These are phyloP conservation scores for Anniella stebbinsi DNA, from an alignment of 2,797 vertebrate species.

Conservation along the genomic window DNA sequence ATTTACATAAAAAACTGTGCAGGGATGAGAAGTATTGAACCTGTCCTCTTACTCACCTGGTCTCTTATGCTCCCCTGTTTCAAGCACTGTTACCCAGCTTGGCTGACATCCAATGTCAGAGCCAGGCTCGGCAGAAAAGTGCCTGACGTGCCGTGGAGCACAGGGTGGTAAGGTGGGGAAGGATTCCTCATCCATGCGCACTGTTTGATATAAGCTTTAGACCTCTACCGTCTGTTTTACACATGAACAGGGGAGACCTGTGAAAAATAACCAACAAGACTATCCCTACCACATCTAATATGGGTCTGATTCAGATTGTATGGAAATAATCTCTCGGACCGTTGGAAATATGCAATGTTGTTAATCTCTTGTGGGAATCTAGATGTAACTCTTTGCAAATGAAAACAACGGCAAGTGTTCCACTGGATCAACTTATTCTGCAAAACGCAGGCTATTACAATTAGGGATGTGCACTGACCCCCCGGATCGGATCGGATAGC, in stretches of 20 bases:
- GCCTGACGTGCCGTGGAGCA: not conserved
- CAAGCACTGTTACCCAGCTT: not conserved
- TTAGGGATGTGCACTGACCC: no score
- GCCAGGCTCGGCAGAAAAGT: not conserved
- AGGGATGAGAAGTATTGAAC: no score
- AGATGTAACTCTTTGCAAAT: not conserved
- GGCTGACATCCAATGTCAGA: not conserved
- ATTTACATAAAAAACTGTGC: not conserved
- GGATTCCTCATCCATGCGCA: not conserved
- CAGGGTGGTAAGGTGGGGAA: no score
- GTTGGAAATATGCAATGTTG: not conserved
- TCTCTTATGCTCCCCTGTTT: not conserved
- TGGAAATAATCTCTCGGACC: not conserved
- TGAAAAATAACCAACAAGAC: not conserved
- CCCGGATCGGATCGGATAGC: no score
- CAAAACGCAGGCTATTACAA: not conserved
- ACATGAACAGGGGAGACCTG: no score
- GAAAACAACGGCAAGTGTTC: constrained; percentile 2
- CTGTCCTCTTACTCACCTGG: no score
- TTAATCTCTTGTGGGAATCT: not conserved
- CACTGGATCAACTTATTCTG: not conserved
- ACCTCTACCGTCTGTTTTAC: not conserved
- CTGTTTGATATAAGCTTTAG: not conserved
- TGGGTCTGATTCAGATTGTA: not conserved
- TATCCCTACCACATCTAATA: not conserved